Evolutionary conservation across 2,797 vertebrate species (phyloP).

Genomic region (Myioborus miniatus): DNA sequence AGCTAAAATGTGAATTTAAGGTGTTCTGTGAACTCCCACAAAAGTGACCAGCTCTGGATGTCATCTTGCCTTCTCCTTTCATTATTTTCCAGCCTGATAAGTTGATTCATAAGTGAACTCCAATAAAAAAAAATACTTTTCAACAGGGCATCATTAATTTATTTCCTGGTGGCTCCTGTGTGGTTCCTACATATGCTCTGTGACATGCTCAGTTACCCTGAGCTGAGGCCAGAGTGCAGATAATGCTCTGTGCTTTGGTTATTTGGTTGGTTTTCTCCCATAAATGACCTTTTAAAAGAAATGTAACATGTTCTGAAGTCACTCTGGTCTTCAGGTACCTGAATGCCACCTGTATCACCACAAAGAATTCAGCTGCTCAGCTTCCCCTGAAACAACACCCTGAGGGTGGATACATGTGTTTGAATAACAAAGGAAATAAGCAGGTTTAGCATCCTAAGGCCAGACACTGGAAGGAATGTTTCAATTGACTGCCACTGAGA

Average conservation of each 20-base stretch:
- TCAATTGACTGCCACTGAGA: background rate
- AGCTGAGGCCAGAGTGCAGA: background rate
- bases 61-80: background rate
- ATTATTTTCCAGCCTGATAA: background rate
- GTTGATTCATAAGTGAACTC: background rate
- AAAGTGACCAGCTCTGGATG: background rate
- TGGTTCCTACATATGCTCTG: background rate
- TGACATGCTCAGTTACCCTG: background rate
- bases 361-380: background rate
- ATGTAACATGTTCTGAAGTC: background rate
- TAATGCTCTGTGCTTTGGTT: background rate
- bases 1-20: background rate
- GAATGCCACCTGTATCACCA: background rate
- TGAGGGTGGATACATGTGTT: background rate
- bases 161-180: background rate
- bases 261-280: background rate
- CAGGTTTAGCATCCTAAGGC: background rate
- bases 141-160: background rate
- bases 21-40: background rate
- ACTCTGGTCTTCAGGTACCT: background rate
- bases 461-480: background rate
- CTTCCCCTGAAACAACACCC: background rate
- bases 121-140: background rate
- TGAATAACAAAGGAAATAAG: background rate
- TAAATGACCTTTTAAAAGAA: background rate